Conservation (phyloP, 2,888 invertebrate species). For the Xylocampa areola region DNA sequence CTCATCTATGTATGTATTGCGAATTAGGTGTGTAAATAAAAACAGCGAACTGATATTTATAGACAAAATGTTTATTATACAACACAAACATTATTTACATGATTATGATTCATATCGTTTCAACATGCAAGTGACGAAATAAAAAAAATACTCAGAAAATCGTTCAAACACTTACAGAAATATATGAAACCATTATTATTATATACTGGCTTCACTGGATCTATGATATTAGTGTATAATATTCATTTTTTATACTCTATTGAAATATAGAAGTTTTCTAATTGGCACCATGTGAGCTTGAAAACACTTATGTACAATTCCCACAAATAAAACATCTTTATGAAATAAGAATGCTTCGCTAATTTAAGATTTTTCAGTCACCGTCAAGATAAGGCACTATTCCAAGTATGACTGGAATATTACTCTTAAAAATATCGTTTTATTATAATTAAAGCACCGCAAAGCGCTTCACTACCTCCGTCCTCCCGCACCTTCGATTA, state of each 20-base stretch:
- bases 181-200: conserved; percentile 50
- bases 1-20: not conserved
- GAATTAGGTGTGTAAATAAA: not conserved
- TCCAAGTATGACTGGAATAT: conserved; percentile 39
- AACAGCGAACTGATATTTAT: conserved; percentile 35
- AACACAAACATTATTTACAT: conserved; percentile 85
- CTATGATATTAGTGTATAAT: conserved; percentile 47
- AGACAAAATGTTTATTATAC: conserved; percentile 78
- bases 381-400: conserved; percentile 43
- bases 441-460: conserved; percentile 69
- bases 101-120: conserved; percentile 69
- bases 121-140: conserved; percentile 60
- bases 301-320: conserved; percentile 70
- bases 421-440: conserved; percentile 44
- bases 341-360: conserved; percentile 42
- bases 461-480: conserved; percentile 69
- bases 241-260: conserved; percentile 42
- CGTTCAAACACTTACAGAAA: conserved; percentile 49
- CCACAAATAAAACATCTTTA: conserved; percentile 38
- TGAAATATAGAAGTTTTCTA: conserved; percentile 56
- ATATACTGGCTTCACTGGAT: conserved; percentile 71
- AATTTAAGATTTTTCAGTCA: conserved; percentile 49
- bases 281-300: conserved; percentile 76
- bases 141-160: conserved; percentile 67
- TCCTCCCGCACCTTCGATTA: conserved; percentile 75